Evolutionary conservation across 1,140 invertebrate species (phyloP).

Genomic region (Akabosia matsudoensis): DNA sequence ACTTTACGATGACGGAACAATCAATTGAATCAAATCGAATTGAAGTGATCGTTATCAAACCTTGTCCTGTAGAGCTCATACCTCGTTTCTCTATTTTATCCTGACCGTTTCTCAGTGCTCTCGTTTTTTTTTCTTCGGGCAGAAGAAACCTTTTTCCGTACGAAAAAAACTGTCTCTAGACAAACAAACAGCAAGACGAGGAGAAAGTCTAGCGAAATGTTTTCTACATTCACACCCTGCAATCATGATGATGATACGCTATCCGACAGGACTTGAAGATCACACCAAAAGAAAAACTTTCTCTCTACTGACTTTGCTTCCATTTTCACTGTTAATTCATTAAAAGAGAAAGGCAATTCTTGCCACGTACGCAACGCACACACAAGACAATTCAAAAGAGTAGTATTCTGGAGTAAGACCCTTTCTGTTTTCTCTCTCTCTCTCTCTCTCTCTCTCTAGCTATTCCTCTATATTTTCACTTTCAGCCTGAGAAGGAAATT

Average conservation of each 20-base stretch:
- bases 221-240: no score
- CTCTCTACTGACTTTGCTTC: neutral
- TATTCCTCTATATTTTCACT: neutral
- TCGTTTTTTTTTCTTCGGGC: neutral
- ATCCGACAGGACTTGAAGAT: neutral
- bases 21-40: conserved; percentile 34
- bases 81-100: conserved; percentile 18
- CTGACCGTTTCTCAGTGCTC: no score
- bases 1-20: neutral
- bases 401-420: neutral
- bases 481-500: neutral
- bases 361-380: conserved; percentile 32
- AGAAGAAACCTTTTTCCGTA: no score
- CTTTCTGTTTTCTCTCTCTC: neutral
- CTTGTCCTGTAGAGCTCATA: neutral
- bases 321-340: conserved; percentile 41
- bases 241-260: neutral
- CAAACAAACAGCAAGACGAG: neutral
- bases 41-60: neutral
- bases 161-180: no score
- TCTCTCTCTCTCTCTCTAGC: neutral
- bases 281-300: neutral
- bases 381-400: conserved; percentile 27
- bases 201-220: neutral
- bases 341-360: conserved; percentile 44